These are phyloP conservation scores for Sandelia bainsii DNA, from an alignment of 2,797 vertebrate genomes.

Conservation along the genomic window DNA sequence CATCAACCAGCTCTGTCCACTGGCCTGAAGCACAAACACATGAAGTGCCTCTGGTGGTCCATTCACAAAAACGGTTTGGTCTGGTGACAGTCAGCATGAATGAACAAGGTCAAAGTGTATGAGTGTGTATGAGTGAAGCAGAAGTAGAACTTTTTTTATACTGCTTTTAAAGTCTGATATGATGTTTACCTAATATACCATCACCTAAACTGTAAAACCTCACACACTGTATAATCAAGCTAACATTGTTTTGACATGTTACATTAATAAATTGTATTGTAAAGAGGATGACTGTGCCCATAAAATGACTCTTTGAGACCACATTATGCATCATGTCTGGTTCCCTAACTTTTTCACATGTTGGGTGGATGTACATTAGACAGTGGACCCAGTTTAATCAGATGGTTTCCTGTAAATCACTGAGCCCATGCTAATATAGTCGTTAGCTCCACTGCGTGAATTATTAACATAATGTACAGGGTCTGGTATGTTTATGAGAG, in stretches of 20 bases:
- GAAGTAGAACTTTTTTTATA: background rate
- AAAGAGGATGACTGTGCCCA: background rate
- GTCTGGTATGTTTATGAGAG: background rate
- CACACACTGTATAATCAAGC: rapidly evolving
- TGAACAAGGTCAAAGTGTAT: constrained; percentile 33
- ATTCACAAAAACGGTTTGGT: constrained; percentile 40
- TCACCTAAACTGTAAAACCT: background rate
- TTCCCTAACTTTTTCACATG: background rate
- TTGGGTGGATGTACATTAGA: background rate
- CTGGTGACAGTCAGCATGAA: constrained; percentile 25
- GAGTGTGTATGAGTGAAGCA: background rate
- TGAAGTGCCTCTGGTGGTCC: constrained; percentile 1
- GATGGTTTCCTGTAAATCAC: background rate
- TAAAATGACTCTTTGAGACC: background rate
- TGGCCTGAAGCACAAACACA: constrained; percentile 25
- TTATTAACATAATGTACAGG: background rate
- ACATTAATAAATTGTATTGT: constrained; percentile 3
- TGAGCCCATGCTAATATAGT: background rate
- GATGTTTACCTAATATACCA: background rate
- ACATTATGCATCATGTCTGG: background rate
- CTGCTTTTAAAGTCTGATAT: background rate
- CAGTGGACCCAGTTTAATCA: background rate
- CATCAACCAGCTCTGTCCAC: constrained; percentile 10
- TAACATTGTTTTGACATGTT: background rate
- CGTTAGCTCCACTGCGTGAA: background rate